Evolutionary conservation across 2,888 invertebrate species (phyloP).

Genomic region (Ectropis crepuscularia): DNA sequence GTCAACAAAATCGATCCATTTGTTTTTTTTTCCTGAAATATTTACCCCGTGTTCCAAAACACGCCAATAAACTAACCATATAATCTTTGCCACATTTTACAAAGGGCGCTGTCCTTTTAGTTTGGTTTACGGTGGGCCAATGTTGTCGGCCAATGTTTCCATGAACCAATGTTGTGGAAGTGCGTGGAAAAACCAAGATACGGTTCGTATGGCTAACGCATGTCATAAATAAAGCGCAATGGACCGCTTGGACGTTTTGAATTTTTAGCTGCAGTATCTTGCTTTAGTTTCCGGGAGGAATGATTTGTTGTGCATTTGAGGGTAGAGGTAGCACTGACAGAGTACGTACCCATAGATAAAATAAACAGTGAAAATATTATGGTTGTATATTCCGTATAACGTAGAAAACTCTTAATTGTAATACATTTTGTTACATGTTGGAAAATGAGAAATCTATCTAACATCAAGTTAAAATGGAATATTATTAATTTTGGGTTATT

Average conservation of each 20-base stretch:
- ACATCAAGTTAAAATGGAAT: too few species aligned
- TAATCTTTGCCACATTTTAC: constrained; percentile 47
- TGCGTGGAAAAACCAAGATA: constrained; percentile 74
- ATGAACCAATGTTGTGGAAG: constrained; percentile 77
- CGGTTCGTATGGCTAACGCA: constrained; percentile 57
- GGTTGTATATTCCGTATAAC: too few species aligned
- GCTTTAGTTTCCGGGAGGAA: constrained; percentile 8
- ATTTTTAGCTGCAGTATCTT: constrained; percentile 46
- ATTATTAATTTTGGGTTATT: too few species aligned
- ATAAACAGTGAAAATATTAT: too few species aligned
- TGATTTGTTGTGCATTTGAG: constrained; percentile 13
- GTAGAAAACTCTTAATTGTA: too few species aligned
- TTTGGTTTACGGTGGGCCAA: constrained; percentile 71
- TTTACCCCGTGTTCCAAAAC: neutral
- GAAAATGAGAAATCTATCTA: too few species aligned
- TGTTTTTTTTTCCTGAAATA: neutral
- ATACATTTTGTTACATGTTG: too few species aligned
- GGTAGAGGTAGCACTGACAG: too few species aligned
- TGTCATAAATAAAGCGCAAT: constrained; percentile 70
- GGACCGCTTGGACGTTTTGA: constrained; percentile 57
- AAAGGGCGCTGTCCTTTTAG: constrained; percentile 63
- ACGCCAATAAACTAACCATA: constrained; percentile 30
- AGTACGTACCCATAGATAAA: too few species aligned
- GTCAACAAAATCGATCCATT: neutral
- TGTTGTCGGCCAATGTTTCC: constrained; percentile 70